Evolutionary conservation across 2,888 invertebrate genomes (phyloP), one percentile per base, ranked within the genome.

Genomic region (Cryptocephalus primarius): DNA sequence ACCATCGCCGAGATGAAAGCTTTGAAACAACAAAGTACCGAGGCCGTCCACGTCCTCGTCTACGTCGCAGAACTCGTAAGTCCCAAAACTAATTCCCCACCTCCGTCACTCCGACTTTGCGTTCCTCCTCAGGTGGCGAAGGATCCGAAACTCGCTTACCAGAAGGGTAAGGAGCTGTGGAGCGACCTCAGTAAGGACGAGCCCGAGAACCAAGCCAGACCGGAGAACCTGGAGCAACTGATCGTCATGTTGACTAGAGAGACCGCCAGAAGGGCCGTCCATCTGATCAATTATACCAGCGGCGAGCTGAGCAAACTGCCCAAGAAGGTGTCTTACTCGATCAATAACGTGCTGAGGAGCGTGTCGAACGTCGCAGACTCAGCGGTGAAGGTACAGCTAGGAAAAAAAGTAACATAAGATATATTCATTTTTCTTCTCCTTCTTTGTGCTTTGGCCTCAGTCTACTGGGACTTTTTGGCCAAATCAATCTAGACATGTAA

Each of bases 161-260:
- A 82, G 64, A 86, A 86, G 64, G 83, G 83, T 1, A 81, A 79
- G 56, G 82, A 83, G 54, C 66, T 88, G 40, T 88, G 85, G 82
- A 67, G 66, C 1, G 75, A 77, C 36, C 70, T 89, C 44, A 87
- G 87, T 60, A 70, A 78, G 54, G 80, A 88, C 22, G 89, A 89
- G 62, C 88, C 89, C 0, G 89, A 88, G 70, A 89, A 89, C 71
- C 89, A 89, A 69, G 84, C 85, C 4, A 77, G 86, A 33, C 89
- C 88, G 0, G 76, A 78, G 50, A 88, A 84, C 1, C 64, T 88
- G 33, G 89, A 89, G 62, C 85, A 89, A 62, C 68, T 88, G 51
- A 70, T 88, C 45, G 85, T 87, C 34, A 68, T 89, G 48, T 65
- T 89, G 48, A 80, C 85, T 0, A 71, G 88, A n/a, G 88, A 89